Evolutionary conservation across 2,113 vertebrate species (phyloP).

Genomic region (Grammomys surdaster): DNA sequence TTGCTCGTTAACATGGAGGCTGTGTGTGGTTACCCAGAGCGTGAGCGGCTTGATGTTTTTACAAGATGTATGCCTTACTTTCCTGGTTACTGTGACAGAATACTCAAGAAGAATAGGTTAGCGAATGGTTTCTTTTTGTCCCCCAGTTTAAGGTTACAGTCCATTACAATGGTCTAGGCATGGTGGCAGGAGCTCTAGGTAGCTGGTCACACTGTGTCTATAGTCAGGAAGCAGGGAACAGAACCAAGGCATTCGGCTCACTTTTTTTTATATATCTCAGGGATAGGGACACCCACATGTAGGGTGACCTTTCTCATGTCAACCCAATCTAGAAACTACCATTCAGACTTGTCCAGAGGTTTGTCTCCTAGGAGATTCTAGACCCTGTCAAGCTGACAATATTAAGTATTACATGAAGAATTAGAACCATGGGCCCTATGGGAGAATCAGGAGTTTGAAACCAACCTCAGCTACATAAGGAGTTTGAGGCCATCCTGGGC

Average conservation of each 20-base stretch:
- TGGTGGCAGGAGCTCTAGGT: neutral
- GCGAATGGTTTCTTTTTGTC: neutral
- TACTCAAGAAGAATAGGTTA: too few species aligned
- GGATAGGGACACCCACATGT: neutral
- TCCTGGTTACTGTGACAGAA: neutral
- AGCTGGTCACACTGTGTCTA: neutral
- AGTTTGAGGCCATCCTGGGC: neutral
- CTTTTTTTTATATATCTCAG: neutral
- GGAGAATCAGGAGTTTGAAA: neutral
- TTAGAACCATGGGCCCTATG: neutral
- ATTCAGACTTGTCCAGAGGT: neutral
- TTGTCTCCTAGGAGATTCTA: neutral
- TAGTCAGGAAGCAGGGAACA: neutral
- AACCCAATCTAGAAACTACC: neutral
- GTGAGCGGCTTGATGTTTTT: neutral
- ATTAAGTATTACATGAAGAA: neutral
- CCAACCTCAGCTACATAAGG: neutral
- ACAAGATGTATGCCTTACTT: neutral
- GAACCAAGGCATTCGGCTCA: neutral
- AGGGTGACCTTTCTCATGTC: neutral
- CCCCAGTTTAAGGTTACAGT: too few species aligned
- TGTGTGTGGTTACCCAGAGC: too few species aligned
- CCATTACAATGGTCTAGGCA: neutral
- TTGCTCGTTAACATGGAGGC: neutral
- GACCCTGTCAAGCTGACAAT: neutral